Conservation (phyloP, 2,888 invertebrate genomes). For the Eubasilissa splendida region DNA sequence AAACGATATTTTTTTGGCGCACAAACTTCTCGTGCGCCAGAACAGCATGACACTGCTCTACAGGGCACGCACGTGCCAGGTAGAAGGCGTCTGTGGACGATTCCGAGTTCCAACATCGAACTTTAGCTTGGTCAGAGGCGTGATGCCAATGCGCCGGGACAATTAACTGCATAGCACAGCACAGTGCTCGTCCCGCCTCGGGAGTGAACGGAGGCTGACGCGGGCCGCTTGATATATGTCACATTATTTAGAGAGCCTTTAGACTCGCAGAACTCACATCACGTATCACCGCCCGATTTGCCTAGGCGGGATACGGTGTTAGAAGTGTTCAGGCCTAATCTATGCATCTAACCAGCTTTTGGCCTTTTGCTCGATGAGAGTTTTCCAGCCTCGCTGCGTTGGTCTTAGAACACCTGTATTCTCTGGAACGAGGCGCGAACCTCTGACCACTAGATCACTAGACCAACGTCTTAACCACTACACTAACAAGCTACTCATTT, state of each 20-base stretch:
- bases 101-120: slow-evolving; percentile 73
- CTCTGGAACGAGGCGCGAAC: too few relatives aligned
- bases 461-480: too few relatives aligned
- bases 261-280: slow-evolving; percentile 67
- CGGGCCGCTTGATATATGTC: slow-evolving; percentile 63
- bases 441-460: too few relatives aligned
- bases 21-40: too few relatives aligned
- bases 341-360: too few relatives aligned
- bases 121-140: slow-evolving; percentile 60
- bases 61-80: slow-evolving; percentile 74
- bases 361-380: too few relatives aligned
- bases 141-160: slow-evolving; percentile 59
- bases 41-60: too few relatives aligned
- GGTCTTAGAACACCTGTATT: slow-evolving; percentile 61
- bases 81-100: slow-evolving; percentile 76
- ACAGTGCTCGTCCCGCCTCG: slow-evolving; percentile 64
- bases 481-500: too few relatives aligned
- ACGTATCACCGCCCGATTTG: slow-evolving; percentile 69
- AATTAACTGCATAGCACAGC: too few relatives aligned
- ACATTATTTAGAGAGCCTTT: slow-evolving; percentile 68
- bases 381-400: too few relatives aligned
- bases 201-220: slow-evolving; percentile 65
- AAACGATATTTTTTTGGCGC: too few relatives aligned
- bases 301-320: slow-evolving; percentile 58
- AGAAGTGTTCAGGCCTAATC: slow-evolving; percentile 71